Base-by-base conservation (phyloP, 2,113 vertebrate species). In the Tringa solitaria region DNA sequence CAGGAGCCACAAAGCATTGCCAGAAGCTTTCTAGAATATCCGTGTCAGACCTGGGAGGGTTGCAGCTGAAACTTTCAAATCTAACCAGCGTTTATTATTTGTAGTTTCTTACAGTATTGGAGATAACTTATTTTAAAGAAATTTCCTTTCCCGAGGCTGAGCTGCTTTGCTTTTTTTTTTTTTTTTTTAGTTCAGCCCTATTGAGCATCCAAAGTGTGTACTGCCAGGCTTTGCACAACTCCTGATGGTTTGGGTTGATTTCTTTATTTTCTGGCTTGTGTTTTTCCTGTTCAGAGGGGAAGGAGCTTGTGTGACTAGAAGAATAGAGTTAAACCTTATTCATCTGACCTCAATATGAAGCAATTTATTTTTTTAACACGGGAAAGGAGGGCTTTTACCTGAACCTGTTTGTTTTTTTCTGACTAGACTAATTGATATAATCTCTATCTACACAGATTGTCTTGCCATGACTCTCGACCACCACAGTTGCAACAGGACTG, bases 21-120 rank as follows among this genome's bases (percentile, higher is more conserved):
- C 65, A 87, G 61, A 89, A 92, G 73, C 57, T 65, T 67, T 95
- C 41, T 72, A 87, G 69, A 92, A n/a, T 78, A 84, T 56, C 56
- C 20, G 79, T 90, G 77, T 86, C 90, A 95, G 73, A 73, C 23
- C 53, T 61, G 51, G 43, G 45, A 82, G 48, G 32, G 22, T 7
- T 91, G 84, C 57, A 92, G 74, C 73, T 91, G 80, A 90, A 95
- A 77, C 23, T 76, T 77, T 84, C 72, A 78, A 84, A 90, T 86
- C 51, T 86, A 74, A 61, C 63, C 63, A 70, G 64, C n/a, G 80
- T 12, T 87, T 77, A 57, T 45, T 89, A 24, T 68, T 94, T 91
- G 84, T 68, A 60, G 61, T 73, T 84, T 73, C 63, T 67, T 87
- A 10, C 32, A 60, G 35, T 73, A 69, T 51, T 73, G 54, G 60